A percentile compares a stretch with the other conserved stretches of the same genome.
phyloP scores from a whole-genome alignment of 2,797 vertebrate species.

The Lemur catta region DNA sequence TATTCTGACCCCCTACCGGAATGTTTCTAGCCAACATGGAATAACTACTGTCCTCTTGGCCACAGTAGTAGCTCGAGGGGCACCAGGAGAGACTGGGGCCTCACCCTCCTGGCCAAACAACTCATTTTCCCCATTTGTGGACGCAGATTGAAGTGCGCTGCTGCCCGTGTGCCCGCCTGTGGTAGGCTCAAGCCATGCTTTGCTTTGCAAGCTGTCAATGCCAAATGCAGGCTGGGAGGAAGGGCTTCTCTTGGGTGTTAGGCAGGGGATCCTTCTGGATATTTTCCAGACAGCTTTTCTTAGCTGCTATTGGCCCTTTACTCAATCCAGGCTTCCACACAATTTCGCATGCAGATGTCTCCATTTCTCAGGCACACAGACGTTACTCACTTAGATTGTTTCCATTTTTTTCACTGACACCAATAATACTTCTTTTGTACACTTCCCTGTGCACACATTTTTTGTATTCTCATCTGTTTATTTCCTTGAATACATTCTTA shows the following conservation, averaged over 20 bases:
- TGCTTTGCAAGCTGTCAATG: not conserved
- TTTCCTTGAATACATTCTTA: not conserved
- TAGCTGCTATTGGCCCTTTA: not conserved
- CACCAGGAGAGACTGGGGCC: not conserved
- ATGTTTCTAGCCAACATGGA: not conserved
- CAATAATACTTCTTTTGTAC: not conserved
- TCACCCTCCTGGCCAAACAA: not conserved
- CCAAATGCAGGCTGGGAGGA: not conserved
- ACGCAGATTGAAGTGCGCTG: not conserved
- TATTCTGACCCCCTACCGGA: not conserved
- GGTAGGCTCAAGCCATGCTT: not conserved
- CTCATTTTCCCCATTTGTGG: not conserved
- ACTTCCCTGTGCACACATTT: not conserved
- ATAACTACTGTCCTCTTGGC: not conserved
- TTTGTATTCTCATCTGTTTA: not conserved
- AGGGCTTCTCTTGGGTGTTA: not conserved
- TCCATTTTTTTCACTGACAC: not conserved
- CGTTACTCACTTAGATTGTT: not conserved
- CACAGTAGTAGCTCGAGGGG: not conserved
- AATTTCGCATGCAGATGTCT: not conserved
- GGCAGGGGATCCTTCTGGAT: not conserved
- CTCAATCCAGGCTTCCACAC: not conserved
- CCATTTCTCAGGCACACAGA: not conserved
- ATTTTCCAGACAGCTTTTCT: not conserved
- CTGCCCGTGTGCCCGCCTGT: rapidly evolving